Percentiles rank a stretch among this genome's conserved stretches.
Evolutionary conservation across 1,140 invertebrate genomes (phyloP).

Genomic region (Cotesia chilonis): DNA sequence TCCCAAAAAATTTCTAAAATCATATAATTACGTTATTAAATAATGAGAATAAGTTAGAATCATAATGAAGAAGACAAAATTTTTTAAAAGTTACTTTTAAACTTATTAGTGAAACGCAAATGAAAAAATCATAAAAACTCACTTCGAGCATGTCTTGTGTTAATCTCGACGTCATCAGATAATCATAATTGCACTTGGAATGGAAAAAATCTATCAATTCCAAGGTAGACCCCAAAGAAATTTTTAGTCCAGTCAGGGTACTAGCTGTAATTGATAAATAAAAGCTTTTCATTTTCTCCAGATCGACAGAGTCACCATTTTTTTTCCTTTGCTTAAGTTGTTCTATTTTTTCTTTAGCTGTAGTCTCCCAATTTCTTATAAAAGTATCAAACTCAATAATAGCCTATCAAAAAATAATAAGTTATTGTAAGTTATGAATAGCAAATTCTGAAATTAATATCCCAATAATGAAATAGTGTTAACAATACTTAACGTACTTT

Average conservation of each 20-base stretch:
- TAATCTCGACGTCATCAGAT: slow-evolving; percentile 26
- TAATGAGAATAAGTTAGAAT: too few relatives aligned
- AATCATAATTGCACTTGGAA: slow-evolving; percentile 20
- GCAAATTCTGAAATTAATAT: too few relatives aligned
- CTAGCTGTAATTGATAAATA: background rate
- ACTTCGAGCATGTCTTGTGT: slow-evolving; percentile 33
- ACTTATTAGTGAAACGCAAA: too few relatives aligned
- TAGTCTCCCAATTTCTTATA: background rate
- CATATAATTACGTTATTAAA: too few relatives aligned
- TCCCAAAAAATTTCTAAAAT: background rate
- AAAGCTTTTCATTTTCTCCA: background rate
- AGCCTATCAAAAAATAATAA: background rate
- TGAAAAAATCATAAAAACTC: background rate
- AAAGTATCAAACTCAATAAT: background rate
- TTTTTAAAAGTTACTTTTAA: too few relatives aligned
- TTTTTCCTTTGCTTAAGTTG: too few relatives aligned
- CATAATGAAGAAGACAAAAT: background rate
- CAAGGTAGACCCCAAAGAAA: slow-evolving; percentile 22
- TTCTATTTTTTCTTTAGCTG: background rate
- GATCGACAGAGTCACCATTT: background rate
- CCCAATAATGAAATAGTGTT: too few relatives aligned
- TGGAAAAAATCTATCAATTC: slow-evolving; percentile 25
- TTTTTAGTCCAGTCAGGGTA: slow-evolving; percentile 17
- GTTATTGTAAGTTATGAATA: background rate
- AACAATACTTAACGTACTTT: too few relatives aligned